Evolutionary conservation across 2,888 invertebrate species (phyloP), one percentile per base, ranked within the genome.

Genomic region (Amphipyra tragopoginis): DNA sequence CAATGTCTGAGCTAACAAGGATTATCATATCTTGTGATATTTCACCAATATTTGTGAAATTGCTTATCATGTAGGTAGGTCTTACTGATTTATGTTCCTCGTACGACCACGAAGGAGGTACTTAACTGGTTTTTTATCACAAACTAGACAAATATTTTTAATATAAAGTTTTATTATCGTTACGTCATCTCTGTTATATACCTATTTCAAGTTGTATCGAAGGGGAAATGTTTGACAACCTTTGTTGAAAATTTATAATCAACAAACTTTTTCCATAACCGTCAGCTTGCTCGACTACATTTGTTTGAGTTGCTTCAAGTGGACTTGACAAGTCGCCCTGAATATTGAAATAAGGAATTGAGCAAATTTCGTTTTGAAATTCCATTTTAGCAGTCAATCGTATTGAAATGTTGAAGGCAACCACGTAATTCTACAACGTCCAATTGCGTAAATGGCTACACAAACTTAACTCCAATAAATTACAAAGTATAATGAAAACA

Each of bases 251-350:
- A 74, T 81, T 81, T 72, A 72, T 80, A 84, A 83, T 82, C 77
- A 70, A 60, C 59, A 66, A 88, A 88, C 81, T 87, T 88, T 87
- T 86, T 83, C 84, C 80, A 87, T 88, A 87, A 85, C 84, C 77
- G 72, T 77, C 75, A 69, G 69, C 60, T 68, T 65, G 65, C 68
- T 75, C 72, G 62, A 65, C 64, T 67, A 79, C 74, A 72, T 79
- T 82, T 86, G 83, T 86, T 88, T 85, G 85, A 86, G 80, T 84
- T 82, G 54, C 67, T 79, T 77, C 77, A 69, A 84, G 84, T 79
- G 80, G 72, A 80, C 81, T 86, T 80, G 76, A 83, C 72, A 82
- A 83, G 69, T 81, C 68, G 73, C 79, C 79, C 63, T 70, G 76
- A 81, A 85, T 83, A 84, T 83, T 83, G 77, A 79, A 84, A 79